Percentiles rank a stretch among this genome's conserved stretches.
Evolutionary conservation across 2,113 vertebrate genomes (phyloP).

Genomic region (Agapornis roseicollis): DNA sequence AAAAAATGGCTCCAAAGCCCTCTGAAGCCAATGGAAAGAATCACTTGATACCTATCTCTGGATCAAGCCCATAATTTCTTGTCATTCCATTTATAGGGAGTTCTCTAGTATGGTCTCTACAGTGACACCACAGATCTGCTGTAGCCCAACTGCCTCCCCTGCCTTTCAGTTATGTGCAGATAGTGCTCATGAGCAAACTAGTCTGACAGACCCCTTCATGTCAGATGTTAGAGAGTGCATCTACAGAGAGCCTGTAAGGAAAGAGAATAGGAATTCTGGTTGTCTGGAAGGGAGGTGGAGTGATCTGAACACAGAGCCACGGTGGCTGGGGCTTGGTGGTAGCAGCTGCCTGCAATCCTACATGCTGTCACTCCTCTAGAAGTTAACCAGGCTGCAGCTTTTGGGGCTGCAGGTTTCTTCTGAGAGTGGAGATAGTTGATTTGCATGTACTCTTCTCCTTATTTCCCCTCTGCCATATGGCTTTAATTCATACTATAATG

Average conservation of each 20-base stretch:
- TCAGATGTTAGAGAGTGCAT: neutral
- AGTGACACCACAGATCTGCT: fast-evolving
- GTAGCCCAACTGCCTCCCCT: neutral
- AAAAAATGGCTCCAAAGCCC: neutral
- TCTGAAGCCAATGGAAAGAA: neutral
- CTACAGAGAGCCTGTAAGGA: neutral
- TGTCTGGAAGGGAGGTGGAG: neutral
- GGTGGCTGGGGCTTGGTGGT: neutral
- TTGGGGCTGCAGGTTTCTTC: neutral
- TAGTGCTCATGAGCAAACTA: neutral
- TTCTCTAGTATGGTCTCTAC: neutral
- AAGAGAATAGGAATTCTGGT: neutral
- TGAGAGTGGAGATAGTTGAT: neutral
- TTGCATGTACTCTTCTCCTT: neutral
- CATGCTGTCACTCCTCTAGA: neutral
- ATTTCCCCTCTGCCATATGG: neutral
- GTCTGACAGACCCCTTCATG: neutral
- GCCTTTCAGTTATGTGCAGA: neutral
- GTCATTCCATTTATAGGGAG: neutral
- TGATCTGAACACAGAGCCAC: fast-evolving
- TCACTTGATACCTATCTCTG: neutral
- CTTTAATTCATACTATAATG: neutral
- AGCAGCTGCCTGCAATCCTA: neutral
- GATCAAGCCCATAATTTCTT: neutral
- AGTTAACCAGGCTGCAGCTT: neutral